Conservation (phyloP, 2,888 invertebrate genomes). For the Orgyia antiqua region DNA sequence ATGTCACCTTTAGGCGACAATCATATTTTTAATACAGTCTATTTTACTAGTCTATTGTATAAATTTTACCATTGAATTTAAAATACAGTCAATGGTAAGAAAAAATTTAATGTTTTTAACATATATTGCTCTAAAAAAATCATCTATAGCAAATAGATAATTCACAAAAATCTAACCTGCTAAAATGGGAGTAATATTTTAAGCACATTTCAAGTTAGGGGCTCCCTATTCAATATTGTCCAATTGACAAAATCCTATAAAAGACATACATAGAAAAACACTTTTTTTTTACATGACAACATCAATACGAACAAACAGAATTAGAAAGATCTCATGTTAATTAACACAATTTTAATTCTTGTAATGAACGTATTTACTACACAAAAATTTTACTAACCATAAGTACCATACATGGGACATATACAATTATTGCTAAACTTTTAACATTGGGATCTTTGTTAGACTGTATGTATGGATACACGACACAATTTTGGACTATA, state of each 20-base stretch:
- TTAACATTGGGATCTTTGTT: conserved; percentile 39
- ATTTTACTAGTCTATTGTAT: too few relatives aligned
- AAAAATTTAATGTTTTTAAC: too few relatives aligned
- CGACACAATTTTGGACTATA: conserved; percentile 29
- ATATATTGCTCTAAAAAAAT: too few relatives aligned
- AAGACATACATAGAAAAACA: conserved; percentile 21
- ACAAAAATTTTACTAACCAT: conserved; percentile 18
- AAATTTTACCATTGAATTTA: too few relatives aligned
- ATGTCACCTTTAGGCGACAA: too few relatives aligned
- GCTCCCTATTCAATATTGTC: conserved; percentile 13
- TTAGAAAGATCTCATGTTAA: conserved; percentile 29
- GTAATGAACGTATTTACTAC: conserved; percentile 12
- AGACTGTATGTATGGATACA: conserved; percentile 31
- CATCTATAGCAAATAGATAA: too few relatives aligned
- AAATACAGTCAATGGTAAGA: too few relatives aligned
- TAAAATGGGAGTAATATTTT: too few relatives aligned
- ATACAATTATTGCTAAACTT: conserved; percentile 27
- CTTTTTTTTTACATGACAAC: conserved; percentile 23
- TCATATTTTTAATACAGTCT: too few relatives aligned
- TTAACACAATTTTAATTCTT: conserved; percentile 9
- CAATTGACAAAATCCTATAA: conserved; percentile 14
- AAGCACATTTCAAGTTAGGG: conserved; percentile 15
- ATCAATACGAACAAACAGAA: conserved; percentile 19
- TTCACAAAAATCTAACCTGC: too few relatives aligned
- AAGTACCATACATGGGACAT: conserved; percentile 17